A percentile compares a stretch with the other conserved stretches of the same genome.
Conservation (phyloP, 2,113 vertebrate species). For the Indicator maculatus region DNA sequence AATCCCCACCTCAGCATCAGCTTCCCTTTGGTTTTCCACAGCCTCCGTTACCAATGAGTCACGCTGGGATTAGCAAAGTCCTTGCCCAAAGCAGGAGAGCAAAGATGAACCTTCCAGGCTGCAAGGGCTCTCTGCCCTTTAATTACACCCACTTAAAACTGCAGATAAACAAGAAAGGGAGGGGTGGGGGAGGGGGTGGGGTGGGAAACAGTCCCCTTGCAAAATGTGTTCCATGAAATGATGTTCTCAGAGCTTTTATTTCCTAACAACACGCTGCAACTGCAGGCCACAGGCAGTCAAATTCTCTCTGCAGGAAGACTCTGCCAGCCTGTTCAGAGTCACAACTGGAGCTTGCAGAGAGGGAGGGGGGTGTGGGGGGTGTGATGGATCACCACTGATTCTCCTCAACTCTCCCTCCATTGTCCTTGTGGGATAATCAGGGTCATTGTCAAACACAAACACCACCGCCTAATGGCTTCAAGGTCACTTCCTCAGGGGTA, state of each 20-base stretch:
- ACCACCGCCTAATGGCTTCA: neutral
- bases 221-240: neutral
- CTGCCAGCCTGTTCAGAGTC: neutral
- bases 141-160: neutral
- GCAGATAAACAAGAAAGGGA: neutral
- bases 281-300: neutral
- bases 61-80: neutral
- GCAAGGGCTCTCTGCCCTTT: neutral
- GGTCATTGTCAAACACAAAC: neutral
- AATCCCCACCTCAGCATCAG: neutral
- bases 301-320: neutral
- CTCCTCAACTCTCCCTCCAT: neutral
- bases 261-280: constrained; percentile 1
- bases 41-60: neutral
- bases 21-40: neutral
- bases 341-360: neutral
- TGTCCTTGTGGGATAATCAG: neutral
- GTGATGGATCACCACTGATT: neutral
- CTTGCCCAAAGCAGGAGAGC: neutral
- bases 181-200: too few species aligned
- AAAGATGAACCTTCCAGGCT: neutral
- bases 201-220: neutral
- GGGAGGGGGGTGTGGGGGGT: neutral
- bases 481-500: constrained; percentile 21
- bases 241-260: neutral